Evolutionary conservation across 2,888 invertebrate species (phyloP).

Genomic region (Proisotoma minuta): DNA sequence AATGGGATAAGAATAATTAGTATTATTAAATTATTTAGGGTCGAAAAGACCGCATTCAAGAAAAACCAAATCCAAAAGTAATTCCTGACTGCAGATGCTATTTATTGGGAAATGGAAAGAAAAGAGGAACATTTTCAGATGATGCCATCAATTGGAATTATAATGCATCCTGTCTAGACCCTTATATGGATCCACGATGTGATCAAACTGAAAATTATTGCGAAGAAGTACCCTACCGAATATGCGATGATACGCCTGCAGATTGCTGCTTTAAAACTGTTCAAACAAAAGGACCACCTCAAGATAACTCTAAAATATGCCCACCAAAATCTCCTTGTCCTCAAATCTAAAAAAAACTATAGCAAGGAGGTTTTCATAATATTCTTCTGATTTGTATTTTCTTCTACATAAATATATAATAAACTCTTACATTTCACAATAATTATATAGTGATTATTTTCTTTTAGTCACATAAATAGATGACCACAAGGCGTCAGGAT

Average conservation of each 20-base stretch:
- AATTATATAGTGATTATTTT: too few relatives aligned
- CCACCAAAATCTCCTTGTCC: slow-evolving; percentile 31
- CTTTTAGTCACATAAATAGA: too few relatives aligned
- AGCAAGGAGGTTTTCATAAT: too few relatives aligned
- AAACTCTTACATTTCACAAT: too few relatives aligned
- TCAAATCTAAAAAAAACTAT: too few relatives aligned
- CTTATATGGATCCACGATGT: slow-evolving; percentile 33
- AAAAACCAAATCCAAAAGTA: slow-evolving; percentile 19
- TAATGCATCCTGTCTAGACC: slow-evolving; percentile 33
- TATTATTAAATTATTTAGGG: too few relatives aligned
- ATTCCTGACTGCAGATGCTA: slow-evolving; percentile 41
- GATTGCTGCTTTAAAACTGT: slow-evolving; percentile 31
- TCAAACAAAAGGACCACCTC: slow-evolving; percentile 19
- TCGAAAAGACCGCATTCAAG: too few relatives aligned
- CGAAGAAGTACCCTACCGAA: slow-evolving; percentile 40
- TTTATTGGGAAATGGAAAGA: slow-evolving; percentile 25
- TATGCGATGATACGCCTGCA: slow-evolving; percentile 22
- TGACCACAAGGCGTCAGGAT: too few relatives aligned
- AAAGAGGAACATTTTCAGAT: neutral
- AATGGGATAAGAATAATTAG: too few relatives aligned
- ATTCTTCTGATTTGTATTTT: too few relatives aligned
- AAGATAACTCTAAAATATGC: neutral
- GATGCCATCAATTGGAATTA: slow-evolving; percentile 3
- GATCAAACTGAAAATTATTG: slow-evolving; percentile 39
- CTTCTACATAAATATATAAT: too few relatives aligned